Percentiles rank a stretch among this genome's conserved stretches.
Evolutionary conservation across 2,888 invertebrate genomes (phyloP).

Genomic region (Machimus atricapillus): DNA sequence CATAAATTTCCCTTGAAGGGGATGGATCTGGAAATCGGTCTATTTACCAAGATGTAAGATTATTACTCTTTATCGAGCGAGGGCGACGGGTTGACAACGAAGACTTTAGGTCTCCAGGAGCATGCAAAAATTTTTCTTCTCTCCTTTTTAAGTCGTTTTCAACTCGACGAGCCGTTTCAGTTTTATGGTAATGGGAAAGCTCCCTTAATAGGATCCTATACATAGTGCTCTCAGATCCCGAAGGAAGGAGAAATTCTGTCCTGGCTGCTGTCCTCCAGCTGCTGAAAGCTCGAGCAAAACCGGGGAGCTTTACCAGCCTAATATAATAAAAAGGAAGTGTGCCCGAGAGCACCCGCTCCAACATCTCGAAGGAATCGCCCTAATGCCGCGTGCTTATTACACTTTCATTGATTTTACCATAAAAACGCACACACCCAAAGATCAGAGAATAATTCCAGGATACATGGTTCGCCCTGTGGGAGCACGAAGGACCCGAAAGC

Average conservation of each 20-base stretch:
- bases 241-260: not conserved
- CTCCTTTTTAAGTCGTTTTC: not conserved
- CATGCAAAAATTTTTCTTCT: not conserved
- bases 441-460: not conserved
- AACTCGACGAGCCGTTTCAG: not conserved
- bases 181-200: conserved; percentile 16
- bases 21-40: not conserved
- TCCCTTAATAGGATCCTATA: not conserved
- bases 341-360: not conserved
- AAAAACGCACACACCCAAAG: not conserved
- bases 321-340: not conserved
- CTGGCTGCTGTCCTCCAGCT: not conserved
- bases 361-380: not conserved
- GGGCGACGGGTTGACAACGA: not conserved
- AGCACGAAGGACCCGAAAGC: not conserved
- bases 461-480: not conserved
- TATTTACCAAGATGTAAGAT: conserved; percentile 5
- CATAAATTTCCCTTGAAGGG: conserved; percentile 9
- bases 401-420: conserved; percentile 17
- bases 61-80: not conserved
- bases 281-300: not conserved
- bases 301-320: not conserved
- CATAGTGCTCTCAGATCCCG: not conserved
- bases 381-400: not conserved
- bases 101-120: not conserved